Percentiles rank a stretch among this genome's conserved stretches.
These are phyloP conservation scores for Oasisia sp. DNA, from an alignment of 2,888 invertebrate genomes.

Conservation along the genomic window DNA sequence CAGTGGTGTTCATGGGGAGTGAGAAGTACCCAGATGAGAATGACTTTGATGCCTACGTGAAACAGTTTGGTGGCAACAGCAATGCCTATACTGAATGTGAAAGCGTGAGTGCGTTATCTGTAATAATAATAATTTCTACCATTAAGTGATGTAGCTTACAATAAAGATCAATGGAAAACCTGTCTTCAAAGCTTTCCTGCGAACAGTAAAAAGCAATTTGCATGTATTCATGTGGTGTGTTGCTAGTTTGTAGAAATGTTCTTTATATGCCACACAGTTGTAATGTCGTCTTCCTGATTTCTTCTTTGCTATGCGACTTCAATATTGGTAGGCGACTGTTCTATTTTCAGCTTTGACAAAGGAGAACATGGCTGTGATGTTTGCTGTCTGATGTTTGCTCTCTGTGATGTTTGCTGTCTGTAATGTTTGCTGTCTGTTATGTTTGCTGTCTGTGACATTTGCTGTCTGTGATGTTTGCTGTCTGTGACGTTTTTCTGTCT, in stretches of 20 bases:
- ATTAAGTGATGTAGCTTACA: too few species aligned
- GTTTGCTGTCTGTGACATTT: background rate
- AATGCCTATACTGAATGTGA: slow-evolving; percentile 91
- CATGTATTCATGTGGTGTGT: too few species aligned
- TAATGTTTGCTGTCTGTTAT: background rate
- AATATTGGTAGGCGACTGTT: background rate
- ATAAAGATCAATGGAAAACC: too few species aligned
- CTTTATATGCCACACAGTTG: too few species aligned
- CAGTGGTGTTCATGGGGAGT: slow-evolving; percentile 93
- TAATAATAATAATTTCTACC: background rate
- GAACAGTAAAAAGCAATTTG: too few species aligned
- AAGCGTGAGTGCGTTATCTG: slow-evolving; percentile 27
- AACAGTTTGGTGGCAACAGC: slow-evolving; percentile 80
- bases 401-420: too few species aligned
- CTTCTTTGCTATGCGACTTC: background rate
- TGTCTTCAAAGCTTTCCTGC: too few species aligned
- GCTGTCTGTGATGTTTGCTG: background rate
- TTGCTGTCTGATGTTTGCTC: slow-evolving; percentile 34
- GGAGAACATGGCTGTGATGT: background rate
- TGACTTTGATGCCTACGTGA: slow-evolving; percentile 81
- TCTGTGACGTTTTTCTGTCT: too few species aligned
- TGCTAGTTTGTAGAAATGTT: too few species aligned
- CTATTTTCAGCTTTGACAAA: background rate
- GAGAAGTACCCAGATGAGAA: slow-evolving; percentile 88
- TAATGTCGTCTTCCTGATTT: background rate